These are phyloP conservation scores for Girardinus metallicus DNA, from an alignment of 2,797 vertebrate genomes.

Conservation along the genomic window DNA sequence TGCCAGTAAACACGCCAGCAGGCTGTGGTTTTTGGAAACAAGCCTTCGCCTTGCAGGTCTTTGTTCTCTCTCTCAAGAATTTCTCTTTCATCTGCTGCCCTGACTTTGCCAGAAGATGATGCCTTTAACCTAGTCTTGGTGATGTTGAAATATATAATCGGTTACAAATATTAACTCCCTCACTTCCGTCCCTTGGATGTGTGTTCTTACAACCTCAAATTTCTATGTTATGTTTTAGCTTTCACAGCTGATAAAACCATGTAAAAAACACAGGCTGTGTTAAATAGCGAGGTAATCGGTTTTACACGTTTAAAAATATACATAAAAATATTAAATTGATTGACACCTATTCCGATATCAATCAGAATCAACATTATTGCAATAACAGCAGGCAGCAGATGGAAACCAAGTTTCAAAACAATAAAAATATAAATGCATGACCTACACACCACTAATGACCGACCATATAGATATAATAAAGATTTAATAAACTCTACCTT, in stretches of 20 bases:
- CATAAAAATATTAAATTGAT: not conserved
- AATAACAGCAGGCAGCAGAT: too few species aligned
- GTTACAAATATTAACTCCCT: not conserved
- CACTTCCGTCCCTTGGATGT: too few species aligned
- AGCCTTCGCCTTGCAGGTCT: not conserved
- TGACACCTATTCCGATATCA: not conserved
- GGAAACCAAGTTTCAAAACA: not conserved
- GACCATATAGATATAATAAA: not conserved
- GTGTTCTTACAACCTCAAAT: not conserved
- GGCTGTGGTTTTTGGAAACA: conserved; percentile 3
- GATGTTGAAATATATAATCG: not conserved
- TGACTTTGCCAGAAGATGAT: not conserved
- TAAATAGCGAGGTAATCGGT: not conserved
- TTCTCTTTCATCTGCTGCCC: not conserved
- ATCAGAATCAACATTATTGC: not conserved
- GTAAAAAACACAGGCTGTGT: not conserved
- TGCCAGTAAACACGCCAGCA: not conserved
- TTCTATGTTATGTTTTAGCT: not conserved
- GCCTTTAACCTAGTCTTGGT: not conserved
- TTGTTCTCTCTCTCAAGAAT: not conserved
- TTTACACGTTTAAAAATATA: not conserved
- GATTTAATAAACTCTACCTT: not conserved
- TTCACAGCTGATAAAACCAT: not conserved
- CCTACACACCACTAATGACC: not conserved
- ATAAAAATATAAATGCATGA: not conserved